Conservation (phyloP, 1,140 invertebrate species). For the Chymomyza costata region DNA sequence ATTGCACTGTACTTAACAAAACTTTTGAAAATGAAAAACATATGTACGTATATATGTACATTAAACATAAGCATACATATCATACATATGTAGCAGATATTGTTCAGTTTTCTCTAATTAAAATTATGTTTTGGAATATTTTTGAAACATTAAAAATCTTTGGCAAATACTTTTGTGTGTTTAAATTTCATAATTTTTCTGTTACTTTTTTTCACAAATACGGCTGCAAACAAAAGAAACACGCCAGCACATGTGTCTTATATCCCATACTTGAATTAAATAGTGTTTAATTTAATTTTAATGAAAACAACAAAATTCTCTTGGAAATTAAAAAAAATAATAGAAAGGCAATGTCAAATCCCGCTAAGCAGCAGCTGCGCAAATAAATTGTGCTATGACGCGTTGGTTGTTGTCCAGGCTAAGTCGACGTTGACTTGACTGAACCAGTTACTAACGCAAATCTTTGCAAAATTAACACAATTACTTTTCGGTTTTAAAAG, state of each 20-base stretch:
- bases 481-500: too few relatives aligned
- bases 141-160: slow-evolving; percentile 5
- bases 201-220: too few relatives aligned
- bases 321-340: background rate
- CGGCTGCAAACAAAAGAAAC: slow-evolving; percentile 21
- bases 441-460: too few relatives aligned
- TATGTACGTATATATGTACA: slow-evolving; percentile 21
- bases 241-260: slow-evolving; percentile 6
- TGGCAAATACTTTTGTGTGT: slow-evolving; percentile 3
- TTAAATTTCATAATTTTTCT: slow-evolving; percentile 25
- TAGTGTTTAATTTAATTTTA: too few relatives aligned
- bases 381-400: slow-evolving; percentile 13
- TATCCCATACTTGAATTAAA: background rate
- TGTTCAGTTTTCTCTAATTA: too few relatives aligned
- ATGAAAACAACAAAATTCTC: background rate
- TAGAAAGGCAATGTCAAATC: background rate
- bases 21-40: slow-evolving; percentile 22
- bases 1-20: too few relatives aligned
- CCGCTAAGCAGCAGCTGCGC: slow-evolving; percentile 9
- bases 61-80: background rate
- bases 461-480: background rate
- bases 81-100: too few relatives aligned
- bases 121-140: too few relatives aligned
- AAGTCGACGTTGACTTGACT: too few relatives aligned
- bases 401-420: too few relatives aligned